Percentiles rank a stretch among this genome's conserved stretches.
phyloP scores from a whole-genome alignment of 2,113 vertebrate species.

The Sus scrofa region T2T-Sscrofa CM000817.6:10740501-10741000 shows the following conservation, averaged over 20 bases:
- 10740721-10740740: background rate
- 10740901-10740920: too few relatives aligned
- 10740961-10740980: background rate
- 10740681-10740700: background rate
- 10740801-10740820: background rate
- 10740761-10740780: background rate
- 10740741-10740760: background rate
- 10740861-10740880: background rate
- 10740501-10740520: too few relatives aligned
- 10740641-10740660: too few relatives aligned
- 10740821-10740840: background rate
- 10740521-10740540: too few relatives aligned
- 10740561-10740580: too few relatives aligned
- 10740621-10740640: too few relatives aligned
- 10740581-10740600: too few relatives aligned
- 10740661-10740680: background rate
- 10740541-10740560: too few relatives aligned
- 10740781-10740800: background rate
- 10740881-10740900: background rate
- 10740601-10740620: too few relatives aligned
- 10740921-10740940: too few relatives aligned
- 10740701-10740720: conserved; percentile 42
- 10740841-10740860: background rate
- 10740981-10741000: rapidly evolving
- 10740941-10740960: too few relatives aligned